Base-by-base conservation (phyloP, 2,797 vertebrate species). In the Potorous gilbertii region DNA sequence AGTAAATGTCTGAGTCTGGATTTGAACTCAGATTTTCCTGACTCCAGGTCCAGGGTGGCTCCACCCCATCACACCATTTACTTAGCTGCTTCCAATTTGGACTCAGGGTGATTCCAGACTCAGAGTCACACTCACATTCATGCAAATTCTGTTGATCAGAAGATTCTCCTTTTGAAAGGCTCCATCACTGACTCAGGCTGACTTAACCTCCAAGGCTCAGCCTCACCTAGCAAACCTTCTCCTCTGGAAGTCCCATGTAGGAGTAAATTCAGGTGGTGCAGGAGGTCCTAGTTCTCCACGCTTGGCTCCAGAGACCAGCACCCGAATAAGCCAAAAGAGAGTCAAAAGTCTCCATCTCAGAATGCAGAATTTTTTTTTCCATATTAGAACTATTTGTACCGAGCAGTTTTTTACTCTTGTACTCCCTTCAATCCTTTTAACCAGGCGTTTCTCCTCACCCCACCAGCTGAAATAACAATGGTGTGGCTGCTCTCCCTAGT, bases 381-480 rank as follows among this genome's bases (percentile, higher is more conserved):
- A 27, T 40, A 50, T 50, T 50, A 87, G 74, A 90, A 55, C 28
- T 91, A 0, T 95, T 93, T 97, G 93, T 74, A 74, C 93, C 89
- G 8, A 34, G 66, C 40, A 34, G 94, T 89, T 94, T 96, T 95
- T 91, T 55, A 11, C 95, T 96, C 8, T 93, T 96, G 62, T 21
- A 96, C 95, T 50, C 56, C 92, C 87, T 95, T 96, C 97, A 81
- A 97, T 92, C 66, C 40, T 0, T n/a, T 96, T 96, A 94, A 94
- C 62, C 96, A 94, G 46, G 62, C 34, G 92, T 96, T 90, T 27
- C 74, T 87, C 55, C 87, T 97, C 93, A 18, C 18, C 56, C 57
- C 50, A 54, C 54, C 98, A 97, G 98, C 98, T 98, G 98, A 97
- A 98, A 98, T 96, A 98, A 98, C 96, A 98, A 90, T 0, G 54